phyloP scores from a whole-genome alignment of 1,140 invertebrate species.

The Venustaconcha ellipsiformis region DNA sequence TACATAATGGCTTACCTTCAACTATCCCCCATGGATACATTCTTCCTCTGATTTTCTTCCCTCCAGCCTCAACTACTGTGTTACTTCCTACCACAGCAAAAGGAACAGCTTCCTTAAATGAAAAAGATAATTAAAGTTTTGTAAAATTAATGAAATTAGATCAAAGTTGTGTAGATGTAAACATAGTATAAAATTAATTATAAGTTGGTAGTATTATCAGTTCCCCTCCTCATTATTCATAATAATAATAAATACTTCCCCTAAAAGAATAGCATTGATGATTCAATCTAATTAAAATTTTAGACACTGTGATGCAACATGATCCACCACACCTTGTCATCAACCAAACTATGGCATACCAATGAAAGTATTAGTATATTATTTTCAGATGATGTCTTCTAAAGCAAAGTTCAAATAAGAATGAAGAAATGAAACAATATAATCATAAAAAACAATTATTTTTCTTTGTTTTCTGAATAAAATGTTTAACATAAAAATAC shows the following conservation, averaged over 20 bases:
- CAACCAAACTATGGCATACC: no score
- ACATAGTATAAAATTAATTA: background rate
- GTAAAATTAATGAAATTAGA: background rate
- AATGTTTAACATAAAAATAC: no score
- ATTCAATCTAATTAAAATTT: no score
- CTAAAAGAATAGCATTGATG: background rate
- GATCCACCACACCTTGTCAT: no score
- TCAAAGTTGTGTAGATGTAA: background rate
- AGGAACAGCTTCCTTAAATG: constrained; percentile 75
- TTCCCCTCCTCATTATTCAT: background rate
- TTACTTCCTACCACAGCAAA: constrained; percentile 99
- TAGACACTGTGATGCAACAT: no score
- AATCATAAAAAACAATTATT: no score
- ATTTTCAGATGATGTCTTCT: no score
- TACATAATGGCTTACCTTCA: no score
- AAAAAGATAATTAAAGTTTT: background rate
- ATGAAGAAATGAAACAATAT: no score
- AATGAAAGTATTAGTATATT: no score
- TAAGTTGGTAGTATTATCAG: background rate
- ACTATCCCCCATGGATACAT: constrained; percentile 99
- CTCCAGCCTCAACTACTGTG: constrained; percentile 83
- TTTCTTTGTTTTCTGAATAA: no score
- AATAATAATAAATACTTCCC: background rate
- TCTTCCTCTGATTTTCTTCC: constrained; percentile 82
- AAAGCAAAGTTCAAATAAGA: no score